A percentile compares a stretch with the other conserved stretches of the same genome.
phyloP scores from a whole-genome alignment of 2,888 invertebrate species.

The Glyphotaelius pellucidus region DNA sequence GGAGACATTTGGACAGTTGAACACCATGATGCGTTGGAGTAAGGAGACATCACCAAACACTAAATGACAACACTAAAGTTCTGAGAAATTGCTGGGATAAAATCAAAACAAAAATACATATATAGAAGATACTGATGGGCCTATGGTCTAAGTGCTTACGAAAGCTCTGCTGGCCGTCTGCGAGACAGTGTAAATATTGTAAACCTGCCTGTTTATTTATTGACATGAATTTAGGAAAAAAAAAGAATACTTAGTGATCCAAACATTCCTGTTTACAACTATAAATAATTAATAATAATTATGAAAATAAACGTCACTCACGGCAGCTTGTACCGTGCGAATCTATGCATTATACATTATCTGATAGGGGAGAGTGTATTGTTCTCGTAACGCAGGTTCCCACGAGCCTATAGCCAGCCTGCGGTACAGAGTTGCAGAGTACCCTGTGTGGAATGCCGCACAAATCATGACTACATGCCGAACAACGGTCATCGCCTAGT shows the following conservation, averaged over 20 bases:
- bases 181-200: too few species aligned
- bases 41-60: background rate
- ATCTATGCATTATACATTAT: background rate
- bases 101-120: too few species aligned
- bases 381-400: background rate
- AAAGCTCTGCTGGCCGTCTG: too few species aligned
- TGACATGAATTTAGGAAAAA: background rate
- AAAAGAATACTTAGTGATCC: background rate
- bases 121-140: too few species aligned
- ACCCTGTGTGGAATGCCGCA: conserved; percentile 14
- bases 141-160: too few species aligned
- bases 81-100: too few species aligned
- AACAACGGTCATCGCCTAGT: background rate
- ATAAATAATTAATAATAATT: background rate
- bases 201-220: background rate
- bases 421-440: background rate
- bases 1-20: background rate
- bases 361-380: background rate
- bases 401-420: background rate
- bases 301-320: background rate
- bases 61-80: background rate
- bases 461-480: conserved; percentile 4
- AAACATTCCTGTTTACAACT: background rate
- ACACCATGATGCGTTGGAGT: background rate
- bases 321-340: background rate